phyloP scores from a whole-genome alignment of 2,888 invertebrate species.

The Sericinus montela region DNA sequence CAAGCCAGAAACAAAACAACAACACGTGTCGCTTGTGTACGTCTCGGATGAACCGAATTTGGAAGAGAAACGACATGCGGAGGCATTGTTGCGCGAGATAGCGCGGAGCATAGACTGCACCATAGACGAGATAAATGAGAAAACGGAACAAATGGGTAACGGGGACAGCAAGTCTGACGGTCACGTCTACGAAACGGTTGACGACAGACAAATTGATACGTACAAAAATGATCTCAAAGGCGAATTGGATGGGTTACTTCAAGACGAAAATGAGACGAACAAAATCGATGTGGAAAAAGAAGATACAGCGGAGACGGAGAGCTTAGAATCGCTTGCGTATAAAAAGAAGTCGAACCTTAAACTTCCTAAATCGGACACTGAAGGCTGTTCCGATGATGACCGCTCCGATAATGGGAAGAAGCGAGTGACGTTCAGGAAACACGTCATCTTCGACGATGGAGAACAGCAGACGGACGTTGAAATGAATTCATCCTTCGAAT shows the following conservation, averaged over 20 bases:
- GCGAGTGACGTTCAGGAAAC: conserved; percentile 68
- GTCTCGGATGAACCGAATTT: conserved; percentile 54
- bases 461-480: conserved; percentile 71
- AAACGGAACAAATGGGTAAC: conserved; percentile 54
- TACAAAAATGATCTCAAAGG: conserved; percentile 57
- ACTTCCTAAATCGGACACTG: conserved; percentile 59
- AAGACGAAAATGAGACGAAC: conserved; percentile 31
- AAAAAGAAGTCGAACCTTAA: conserved; percentile 66
- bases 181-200: conserved; percentile 49
- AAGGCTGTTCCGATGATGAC: conserved; percentile 68
- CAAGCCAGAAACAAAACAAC: conserved; percentile 51
- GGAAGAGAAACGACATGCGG: conserved; percentile 64
- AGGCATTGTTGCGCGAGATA: conserved; percentile 65
- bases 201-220: conserved; percentile 39
- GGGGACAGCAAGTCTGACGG: conserved; percentile 48
- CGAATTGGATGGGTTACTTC: conserved; percentile 53
- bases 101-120: conserved; percentile 67
- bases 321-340: conserved; percentile 42
- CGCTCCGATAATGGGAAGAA: conserved; percentile 67
- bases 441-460: conserved; percentile 73
- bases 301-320: conserved; percentile 27
- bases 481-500: conserved; percentile 63
- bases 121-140: conserved; percentile 56
- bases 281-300: conserved; percentile 14
- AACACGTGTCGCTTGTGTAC: conserved; percentile 67